These are phyloP conservation scores for Galleria mellonella DNA, from an alignment of 1,140 invertebrate genomes.

Conservation along the genomic window DNA sequence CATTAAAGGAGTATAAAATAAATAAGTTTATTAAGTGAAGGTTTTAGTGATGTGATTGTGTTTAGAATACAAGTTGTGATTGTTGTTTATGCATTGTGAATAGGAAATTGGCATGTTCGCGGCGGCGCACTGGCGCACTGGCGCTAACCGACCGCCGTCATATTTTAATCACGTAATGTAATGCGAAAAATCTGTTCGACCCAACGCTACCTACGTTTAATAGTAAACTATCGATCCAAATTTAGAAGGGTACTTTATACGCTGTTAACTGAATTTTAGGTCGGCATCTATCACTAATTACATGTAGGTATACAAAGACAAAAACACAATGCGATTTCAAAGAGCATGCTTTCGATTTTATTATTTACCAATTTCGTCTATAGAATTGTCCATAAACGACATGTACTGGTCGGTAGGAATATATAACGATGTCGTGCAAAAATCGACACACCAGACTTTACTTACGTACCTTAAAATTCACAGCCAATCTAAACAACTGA, in stretches of 20 bases:
- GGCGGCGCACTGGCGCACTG: conserved; percentile 29
- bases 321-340: conserved; percentile 50
- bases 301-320: conserved; percentile 47
- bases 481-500: conserved; percentile 73
- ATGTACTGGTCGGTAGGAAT: conserved; percentile 21
- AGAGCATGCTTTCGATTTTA: conserved; percentile 46
- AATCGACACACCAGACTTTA: conserved; percentile 49
- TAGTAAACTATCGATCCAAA: conserved; percentile 69
- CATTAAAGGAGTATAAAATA: too few relatives aligned
- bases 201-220: conserved; percentile 50
- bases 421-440: conserved; percentile 51
- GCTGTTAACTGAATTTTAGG: conserved; percentile 52
- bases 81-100: conserved; percentile 19
- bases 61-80: not conserved
- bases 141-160: conserved; percentile 18
- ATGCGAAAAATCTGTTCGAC: conserved; percentile 62
- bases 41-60: too few relatives aligned
- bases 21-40: too few relatives aligned
- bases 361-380: conserved; percentile 25
- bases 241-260: conserved; percentile 60
- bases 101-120: conserved; percentile 30
- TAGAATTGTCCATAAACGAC: conserved; percentile 28
- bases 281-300: conserved; percentile 17
- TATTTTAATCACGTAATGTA: conserved; percentile 48
- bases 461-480: conserved; percentile 72